These are phyloP conservation scores for Protobothrops flavoviridis DNA, from an alignment of 2,113 vertebrate species.

Conservation along the genomic window DNA sequence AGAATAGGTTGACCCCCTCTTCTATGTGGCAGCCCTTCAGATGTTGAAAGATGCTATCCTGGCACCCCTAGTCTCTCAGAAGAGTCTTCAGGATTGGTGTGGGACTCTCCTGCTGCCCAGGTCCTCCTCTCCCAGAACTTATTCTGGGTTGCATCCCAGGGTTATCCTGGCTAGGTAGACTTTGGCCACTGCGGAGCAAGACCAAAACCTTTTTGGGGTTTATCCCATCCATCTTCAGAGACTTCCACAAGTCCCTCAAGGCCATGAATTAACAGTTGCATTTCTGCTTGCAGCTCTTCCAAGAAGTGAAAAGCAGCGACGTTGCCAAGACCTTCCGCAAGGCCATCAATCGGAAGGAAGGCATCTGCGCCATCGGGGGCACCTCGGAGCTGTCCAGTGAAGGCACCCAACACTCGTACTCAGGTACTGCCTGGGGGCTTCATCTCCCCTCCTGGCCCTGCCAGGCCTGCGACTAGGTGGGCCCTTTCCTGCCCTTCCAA, in stretches of 20 bases:
- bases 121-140: neutral
- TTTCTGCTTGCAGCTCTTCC: constrained; percentile 77
- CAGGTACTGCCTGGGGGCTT: constrained; percentile 61
- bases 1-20: neutral
- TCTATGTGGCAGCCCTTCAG: neutral
- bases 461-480: neutral
- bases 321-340: constrained; percentile 82
- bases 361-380: constrained; percentile 88
- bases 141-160: neutral
- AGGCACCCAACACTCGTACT: constrained; percentile 91
- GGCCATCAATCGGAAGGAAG: constrained; percentile 90
- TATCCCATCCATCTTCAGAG: neutral
- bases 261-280: neutral
- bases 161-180: neutral
- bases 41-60: neutral
- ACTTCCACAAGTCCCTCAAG: neutral
- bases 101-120: neutral
- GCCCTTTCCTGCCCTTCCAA: rapidly evolving
- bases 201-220: neutral
- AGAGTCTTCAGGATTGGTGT: neutral
- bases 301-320: constrained; percentile 82
- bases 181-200: neutral
- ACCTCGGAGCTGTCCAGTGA: constrained; percentile 88
- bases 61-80: neutral
- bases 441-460: neutral